Conservation (phyloP, 2,113 vertebrate species). For the Nipponia nippon region DNA sequence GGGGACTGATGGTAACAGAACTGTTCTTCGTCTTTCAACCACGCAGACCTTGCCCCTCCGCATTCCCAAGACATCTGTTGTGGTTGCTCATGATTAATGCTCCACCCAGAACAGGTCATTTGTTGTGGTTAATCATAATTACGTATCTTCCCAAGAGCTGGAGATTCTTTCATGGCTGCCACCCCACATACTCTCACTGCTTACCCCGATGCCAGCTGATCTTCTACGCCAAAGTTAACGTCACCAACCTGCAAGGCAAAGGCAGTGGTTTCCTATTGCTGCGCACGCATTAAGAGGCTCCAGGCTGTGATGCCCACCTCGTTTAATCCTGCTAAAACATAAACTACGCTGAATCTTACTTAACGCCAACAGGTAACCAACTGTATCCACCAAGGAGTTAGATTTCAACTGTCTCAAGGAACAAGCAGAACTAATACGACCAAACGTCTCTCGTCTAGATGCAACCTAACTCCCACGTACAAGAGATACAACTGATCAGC, state of each 20-base stretch:
- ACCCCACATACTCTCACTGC: constrained; percentile 18
- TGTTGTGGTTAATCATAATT: constrained; percentile 53
- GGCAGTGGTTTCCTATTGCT: neutral
- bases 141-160: constrained; percentile 32
- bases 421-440: neutral
- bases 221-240: neutral
- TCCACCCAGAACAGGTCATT: constrained; percentile 33
- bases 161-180: constrained; percentile 15
- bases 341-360: neutral
- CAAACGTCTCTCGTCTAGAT: neutral
- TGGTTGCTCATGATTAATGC: neutral
- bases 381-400: neutral
- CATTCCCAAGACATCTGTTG: constrained; percentile 43
- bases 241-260: neutral
- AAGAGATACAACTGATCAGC: neutral
- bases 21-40: neutral
- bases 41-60: neutral
- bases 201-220: neutral
- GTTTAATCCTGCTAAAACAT: neutral
- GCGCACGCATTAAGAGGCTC: neutral
- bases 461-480: neutral
- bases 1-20: neutral
- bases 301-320: neutral
- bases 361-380: neutral
- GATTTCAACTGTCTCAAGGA: neutral